Evolutionary conservation across 1,140 invertebrate species (phyloP).

Genomic region (Penaeus indicus): DNA sequence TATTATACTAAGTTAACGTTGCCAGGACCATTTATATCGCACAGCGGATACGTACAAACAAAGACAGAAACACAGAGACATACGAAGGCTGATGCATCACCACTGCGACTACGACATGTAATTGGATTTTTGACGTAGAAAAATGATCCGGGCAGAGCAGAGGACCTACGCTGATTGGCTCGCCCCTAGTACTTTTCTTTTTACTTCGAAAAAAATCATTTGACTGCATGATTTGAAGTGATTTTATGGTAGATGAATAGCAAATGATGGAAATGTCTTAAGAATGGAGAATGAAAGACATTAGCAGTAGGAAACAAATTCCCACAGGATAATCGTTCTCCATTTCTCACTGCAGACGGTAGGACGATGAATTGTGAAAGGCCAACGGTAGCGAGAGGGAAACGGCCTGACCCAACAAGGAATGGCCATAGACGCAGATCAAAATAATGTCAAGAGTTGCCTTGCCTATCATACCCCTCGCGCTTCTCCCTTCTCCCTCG

Average conservation of each 20-base stretch:
- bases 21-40: too few species aligned
- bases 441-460: slow-evolving; percentile 13
- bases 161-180: slow-evolving; percentile 45
- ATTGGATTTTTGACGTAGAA: slow-evolving; percentile 61
- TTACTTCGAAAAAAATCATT: too few species aligned
- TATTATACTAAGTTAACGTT: too few species aligned
- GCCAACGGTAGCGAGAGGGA: not conserved
- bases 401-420: not conserved
- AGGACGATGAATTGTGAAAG: not conserved
- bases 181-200: not conserved
- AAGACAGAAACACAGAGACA: not conserved
- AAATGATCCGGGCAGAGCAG: slow-evolving; percentile 41
- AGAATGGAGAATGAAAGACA: too few species aligned
- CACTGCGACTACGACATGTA: slow-evolving; percentile 52
- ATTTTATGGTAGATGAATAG: not conserved
- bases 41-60: not conserved
- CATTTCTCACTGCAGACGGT: not conserved
- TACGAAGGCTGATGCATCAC: slow-evolving; percentile 42
- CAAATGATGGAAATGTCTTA: not conserved
- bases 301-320: too few species aligned
- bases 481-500: not conserved
- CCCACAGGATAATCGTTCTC: too few species aligned
- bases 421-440: slow-evolving; percentile 4
- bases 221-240: not conserved
- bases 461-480: not conserved